Percentiles rank a stretch among this genome's conserved stretches.
phyloP scores from a whole-genome alignment of 2,797 vertebrate genomes.

The Siniperca obscura region DNA sequence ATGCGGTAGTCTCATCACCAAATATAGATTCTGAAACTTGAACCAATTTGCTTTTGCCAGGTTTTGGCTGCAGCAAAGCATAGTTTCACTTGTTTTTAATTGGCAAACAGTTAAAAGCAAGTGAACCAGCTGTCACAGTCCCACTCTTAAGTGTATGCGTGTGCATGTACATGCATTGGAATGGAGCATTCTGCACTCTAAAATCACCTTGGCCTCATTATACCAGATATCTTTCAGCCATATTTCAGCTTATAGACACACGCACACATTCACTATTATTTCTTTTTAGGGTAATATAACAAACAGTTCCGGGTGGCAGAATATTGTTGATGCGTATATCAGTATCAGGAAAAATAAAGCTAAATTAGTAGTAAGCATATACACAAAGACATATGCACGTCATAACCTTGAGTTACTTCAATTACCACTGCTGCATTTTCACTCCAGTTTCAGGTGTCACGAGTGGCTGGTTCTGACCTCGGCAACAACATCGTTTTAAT shows the following conservation, averaged over 20 bases:
- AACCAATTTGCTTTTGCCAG: slow-evolving; percentile 34
- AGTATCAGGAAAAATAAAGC: background rate
- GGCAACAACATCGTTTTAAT: slow-evolving; percentile 40
- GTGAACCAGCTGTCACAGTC: slow-evolving; percentile 54
- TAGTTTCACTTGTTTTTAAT: slow-evolving; percentile 40
- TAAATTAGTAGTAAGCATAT: background rate
- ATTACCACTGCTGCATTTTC: slow-evolving; percentile 39
- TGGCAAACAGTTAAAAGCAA: slow-evolving; percentile 39
- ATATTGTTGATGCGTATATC: slow-evolving; percentile 15
- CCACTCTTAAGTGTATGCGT: slow-evolving; percentile 16
- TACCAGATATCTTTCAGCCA: slow-evolving; percentile 52
- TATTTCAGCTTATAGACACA: slow-evolving; percentile 22
- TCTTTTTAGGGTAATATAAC: background rate
- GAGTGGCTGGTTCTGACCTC: slow-evolving; percentile 7
- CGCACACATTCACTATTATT: background rate
- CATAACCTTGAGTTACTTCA: slow-evolving; percentile 36
- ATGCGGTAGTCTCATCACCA: slow-evolving; percentile 10
- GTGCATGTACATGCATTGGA: slow-evolving; percentile 39
- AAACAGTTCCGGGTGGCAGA: background rate
- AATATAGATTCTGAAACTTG: slow-evolving; percentile 35
- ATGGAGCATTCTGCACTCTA: slow-evolving; percentile 59
- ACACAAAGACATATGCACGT: background rate
- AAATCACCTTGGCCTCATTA: slow-evolving; percentile 78
- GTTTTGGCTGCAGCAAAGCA: slow-evolving; percentile 21
- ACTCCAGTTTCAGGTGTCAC: slow-evolving; percentile 39